A percentile compares a stretch with the other conserved stretches of the same genome.
These are phyloP conservation scores for Phylloscopus trochiloides DNA, from an alignment of 2,113 vertebrate genomes.

Conservation along the genomic window DNA sequence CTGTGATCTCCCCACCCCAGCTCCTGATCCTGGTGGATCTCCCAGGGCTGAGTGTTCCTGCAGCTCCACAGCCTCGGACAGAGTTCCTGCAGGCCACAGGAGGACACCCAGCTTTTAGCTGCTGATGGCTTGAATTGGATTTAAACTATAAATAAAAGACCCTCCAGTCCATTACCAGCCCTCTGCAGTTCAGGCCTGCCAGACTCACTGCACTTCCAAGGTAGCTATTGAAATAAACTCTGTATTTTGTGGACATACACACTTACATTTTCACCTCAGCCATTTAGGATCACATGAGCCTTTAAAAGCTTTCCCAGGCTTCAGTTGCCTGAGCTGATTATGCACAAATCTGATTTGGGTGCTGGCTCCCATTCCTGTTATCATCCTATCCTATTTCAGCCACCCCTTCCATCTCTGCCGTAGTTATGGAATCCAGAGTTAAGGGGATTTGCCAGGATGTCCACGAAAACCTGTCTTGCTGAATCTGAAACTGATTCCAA, in stretches of 20 bases:
- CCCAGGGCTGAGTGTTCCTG: not conserved
- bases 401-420: not conserved
- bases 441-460: not conserved
- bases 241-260: not conserved
- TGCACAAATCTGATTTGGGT: conserved; percentile 17
- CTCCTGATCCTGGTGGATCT: not conserved
- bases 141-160: not conserved
- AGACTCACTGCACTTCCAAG: not conserved
- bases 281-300: not conserved
- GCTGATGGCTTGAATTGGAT: not conserved
- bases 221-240: not conserved
- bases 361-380: not conserved
- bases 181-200: not conserved
- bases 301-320: conserved; percentile 17
- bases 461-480: not conserved
- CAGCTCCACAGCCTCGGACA: not conserved
- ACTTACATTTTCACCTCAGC: not conserved
- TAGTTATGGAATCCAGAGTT: not conserved
- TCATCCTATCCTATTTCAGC: not conserved
- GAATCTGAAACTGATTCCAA: not conserved
- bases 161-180: not conserved
- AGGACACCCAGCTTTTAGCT: not conserved
- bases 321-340: not conserved
- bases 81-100: not conserved
- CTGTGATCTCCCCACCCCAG: accelerated